These are phyloP conservation scores for Glomeris marginata DNA, from an alignment of 2,888 invertebrate species.

Conservation along the genomic window DNA sequence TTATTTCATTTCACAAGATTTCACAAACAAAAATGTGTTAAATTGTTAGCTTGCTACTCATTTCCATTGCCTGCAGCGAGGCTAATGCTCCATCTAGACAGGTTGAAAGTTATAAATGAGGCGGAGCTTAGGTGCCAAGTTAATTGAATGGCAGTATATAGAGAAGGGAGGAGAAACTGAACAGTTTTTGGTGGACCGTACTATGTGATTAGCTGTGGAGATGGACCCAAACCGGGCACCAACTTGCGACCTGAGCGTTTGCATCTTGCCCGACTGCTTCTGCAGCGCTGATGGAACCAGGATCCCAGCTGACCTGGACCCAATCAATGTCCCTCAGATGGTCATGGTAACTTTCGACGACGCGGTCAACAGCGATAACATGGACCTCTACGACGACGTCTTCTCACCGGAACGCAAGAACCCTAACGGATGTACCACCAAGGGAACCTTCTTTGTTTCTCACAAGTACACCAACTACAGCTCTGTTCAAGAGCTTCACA, in stretches of 20 bases:
- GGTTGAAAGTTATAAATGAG: neutral
- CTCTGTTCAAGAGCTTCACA: conserved; percentile 27
- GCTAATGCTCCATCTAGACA: neutral
- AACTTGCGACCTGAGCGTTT: conserved; percentile 24
- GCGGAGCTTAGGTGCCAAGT: neutral
- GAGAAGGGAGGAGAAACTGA: no score
- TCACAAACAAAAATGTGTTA: no score
- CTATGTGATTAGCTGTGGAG: conserved; percentile 20
- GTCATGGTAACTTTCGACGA: conserved; percentile 28
- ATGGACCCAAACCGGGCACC: conserved; percentile 27
- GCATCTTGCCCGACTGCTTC: conserved; percentile 27
- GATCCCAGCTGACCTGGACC: conserved; percentile 25
- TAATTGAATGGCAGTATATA: no score
- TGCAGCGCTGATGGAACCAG: conserved; percentile 28
- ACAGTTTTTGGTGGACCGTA: neutral
- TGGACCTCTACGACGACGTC: conserved; percentile 26
- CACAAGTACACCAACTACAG: conserved; percentile 28
- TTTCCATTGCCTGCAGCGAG: no score
- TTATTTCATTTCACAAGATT: no score
- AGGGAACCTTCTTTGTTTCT: conserved; percentile 27
- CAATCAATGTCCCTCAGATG: conserved; percentile 26
- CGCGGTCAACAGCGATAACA: conserved; percentile 28
- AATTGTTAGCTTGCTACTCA: no score
- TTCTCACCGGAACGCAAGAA: conserved; percentile 24
- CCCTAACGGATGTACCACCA: conserved; percentile 27